Evolutionary conservation across 2,797 vertebrate genomes (phyloP), one percentile per base, ranked within the genome.

Genomic region (Diplodus sargus): DNA sequence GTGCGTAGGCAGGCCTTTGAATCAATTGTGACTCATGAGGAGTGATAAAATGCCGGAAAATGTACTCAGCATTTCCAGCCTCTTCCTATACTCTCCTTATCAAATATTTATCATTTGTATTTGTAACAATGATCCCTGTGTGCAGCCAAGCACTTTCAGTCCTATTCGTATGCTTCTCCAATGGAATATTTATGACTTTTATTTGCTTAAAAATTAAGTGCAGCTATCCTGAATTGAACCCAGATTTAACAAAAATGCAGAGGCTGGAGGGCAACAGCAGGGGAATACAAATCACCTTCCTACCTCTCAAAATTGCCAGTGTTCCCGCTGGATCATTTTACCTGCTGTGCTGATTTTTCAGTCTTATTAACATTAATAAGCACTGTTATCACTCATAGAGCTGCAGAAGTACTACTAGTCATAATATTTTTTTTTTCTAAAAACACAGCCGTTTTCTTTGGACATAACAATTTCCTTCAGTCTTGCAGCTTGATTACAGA

Each of bases 151-250:
- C 64, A 73, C 62, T 76, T 76, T 65, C 74, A 45, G 62, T 51
- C 60, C 56, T 58, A 54, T 79, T 74, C 51, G 56, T 70, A 58
- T 60, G 76, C 79, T 56, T 34, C 74, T 66, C 39, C 72, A 18
- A 61, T 85, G 73, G 76, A 88, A 89, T 89, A 91, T 90, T 75
- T 79, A 85, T 85, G 66, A 78, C 69, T 84, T 79, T 69, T 89
- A 84, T 89, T 86, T 82, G 70, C 71, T 78, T 53, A 60, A 69
- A 82, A 86, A 86, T 84, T 70, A 83, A 88, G 83, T 87, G 77
- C 64, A 76, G 78, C 67, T 83, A 84, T 75, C 77, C 79, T 65
- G 63, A 87, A 84, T 81, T 82, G 70, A 87, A 87, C 77, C 76
- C 79, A 70, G 61, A 85, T 76, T 82, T 81, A 70, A 85, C 70